A percentile compares a stretch with the other conserved stretches of the same genome.
Conservation (phyloP, 2,888 invertebrate genomes). For the Petrolisthes manimaculis region DNA sequence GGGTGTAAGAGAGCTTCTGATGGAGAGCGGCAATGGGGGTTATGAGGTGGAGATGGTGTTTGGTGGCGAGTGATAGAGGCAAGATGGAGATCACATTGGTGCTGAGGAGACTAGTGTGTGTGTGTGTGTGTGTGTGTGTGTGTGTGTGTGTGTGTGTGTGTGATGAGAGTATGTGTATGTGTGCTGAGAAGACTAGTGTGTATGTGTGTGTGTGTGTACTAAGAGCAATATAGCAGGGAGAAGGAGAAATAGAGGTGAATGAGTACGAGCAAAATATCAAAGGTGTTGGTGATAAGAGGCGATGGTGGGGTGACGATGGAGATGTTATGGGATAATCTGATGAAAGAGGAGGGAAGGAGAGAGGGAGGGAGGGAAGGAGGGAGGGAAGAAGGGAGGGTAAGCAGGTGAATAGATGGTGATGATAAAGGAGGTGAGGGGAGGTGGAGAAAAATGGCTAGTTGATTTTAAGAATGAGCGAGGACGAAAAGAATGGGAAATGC, state of each 20-base stretch:
- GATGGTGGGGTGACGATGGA: not conserved
- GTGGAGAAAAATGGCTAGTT: not conserved
- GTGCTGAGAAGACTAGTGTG: too few relatives aligned
- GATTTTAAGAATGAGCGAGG: not conserved
- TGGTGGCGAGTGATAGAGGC: slow-evolving; percentile 10
- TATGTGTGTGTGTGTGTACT: too few relatives aligned
- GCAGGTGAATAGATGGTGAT: not conserved
- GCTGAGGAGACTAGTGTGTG: too few relatives aligned
- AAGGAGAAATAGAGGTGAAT: not conserved
- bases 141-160: too few relatives aligned
- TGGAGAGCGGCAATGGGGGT: slow-evolving; percentile 16
- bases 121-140: too few relatives aligned
- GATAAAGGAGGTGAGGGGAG: not conserved
- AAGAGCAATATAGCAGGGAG: too few relatives aligned
- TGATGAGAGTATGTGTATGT: too few relatives aligned
- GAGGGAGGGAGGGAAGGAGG: slow-evolving; percentile 2
- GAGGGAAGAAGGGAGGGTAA: not conserved
- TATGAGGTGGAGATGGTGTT: slow-evolving; percentile 20
- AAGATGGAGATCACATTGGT: not conserved
- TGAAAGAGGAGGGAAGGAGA: not conserved
- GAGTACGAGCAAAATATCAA: not conserved
- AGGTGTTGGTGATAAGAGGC: not conserved
- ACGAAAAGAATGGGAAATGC: not conserved
- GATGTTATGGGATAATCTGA: not conserved
- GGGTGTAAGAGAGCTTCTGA: not conserved